A percentile compares a stretch with the other conserved stretches of the same genome.
These are phyloP conservation scores for Valencia hispanica DNA, from an alignment of 2,797 vertebrate genomes.

Conservation along the genomic window DNA sequence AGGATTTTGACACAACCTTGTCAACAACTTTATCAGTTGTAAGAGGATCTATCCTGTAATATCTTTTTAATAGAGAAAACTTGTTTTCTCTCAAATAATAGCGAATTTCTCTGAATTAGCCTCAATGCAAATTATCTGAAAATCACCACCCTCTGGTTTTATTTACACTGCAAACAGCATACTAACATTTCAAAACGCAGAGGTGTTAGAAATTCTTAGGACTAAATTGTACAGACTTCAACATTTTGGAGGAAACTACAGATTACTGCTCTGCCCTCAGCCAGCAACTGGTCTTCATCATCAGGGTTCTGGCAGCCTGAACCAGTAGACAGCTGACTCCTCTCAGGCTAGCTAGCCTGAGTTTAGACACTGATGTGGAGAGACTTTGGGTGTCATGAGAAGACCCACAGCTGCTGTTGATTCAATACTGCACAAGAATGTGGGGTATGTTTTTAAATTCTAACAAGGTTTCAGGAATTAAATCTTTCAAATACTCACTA, in stretches of 20 bases:
- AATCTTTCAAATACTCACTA: not conserved
- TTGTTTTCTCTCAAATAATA: not conserved
- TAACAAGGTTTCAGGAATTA: not conserved
- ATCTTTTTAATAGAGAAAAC: not conserved
- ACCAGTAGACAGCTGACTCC: slow-evolving; percentile 59
- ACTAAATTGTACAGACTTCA: not conserved
- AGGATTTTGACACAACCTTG: not conserved
- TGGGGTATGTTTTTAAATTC: not conserved
- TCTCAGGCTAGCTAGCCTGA: slow-evolving; percentile 42
- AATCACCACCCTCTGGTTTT: not conserved
- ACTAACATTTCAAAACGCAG: not conserved
- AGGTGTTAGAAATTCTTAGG: not conserved
- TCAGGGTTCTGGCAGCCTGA: slow-evolving; percentile 45
- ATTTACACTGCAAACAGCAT: not conserved
- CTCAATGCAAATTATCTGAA: not conserved
- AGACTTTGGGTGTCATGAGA: slow-evolving; percentile 45
- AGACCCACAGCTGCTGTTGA: slow-evolving; percentile 55
- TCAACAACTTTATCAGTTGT: not conserved
- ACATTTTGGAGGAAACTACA: not conserved
- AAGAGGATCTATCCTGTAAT: not conserved
- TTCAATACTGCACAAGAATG: slow-evolving; percentile 1
- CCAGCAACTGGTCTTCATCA: slow-evolving; percentile 32
- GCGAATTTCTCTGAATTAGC: not conserved
- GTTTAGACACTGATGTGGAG: slow-evolving; percentile 50
- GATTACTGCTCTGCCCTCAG: slow-evolving; percentile 1